Evolutionary conservation across 1,140 invertebrate genomes (phyloP), one percentile per base, ranked within the genome.

Genomic region (Euwallacea similis): DNA sequence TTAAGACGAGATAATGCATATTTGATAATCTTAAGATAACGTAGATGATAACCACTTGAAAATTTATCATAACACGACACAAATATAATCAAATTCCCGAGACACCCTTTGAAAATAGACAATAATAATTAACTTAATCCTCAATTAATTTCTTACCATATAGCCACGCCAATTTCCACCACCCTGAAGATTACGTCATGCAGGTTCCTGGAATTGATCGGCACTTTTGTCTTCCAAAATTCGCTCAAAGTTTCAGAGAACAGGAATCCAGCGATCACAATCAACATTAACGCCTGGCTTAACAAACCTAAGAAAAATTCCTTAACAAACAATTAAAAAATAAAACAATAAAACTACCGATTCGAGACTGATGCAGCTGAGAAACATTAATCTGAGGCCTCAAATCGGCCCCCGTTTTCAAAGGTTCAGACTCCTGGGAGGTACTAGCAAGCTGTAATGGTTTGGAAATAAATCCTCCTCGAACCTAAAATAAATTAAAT

Each of bases 191-290:
- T 88, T 71, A 97, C 86, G 82, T 96, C 93, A 82, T 96, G 93
- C 87, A 91, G 93, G 83, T 97, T 97, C 74, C 94, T 89, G 15
- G 92, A 94, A 68, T 93, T 87, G 7, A 97, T 86, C 42, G 93
- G 93, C 60, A 97, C 93, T 91, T 93, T 94, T 53, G 90, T 88
- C 83, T 95, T 96, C 94, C 94, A 97, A 80, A 95, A 92, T 84
- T 94, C 91, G 70, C 92, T 92, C 59, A 95, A 85, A 0, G 93
- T 95, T 81, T 97, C 95, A 9, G 92, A 94, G 73, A 94, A 90
- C 4, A 98, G 86, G 83, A 97, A 96, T 16, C 92, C 88, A 41
- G 93, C 91, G 66, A 95, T 91, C 68, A 94, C 88, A 69, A 96
- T 91, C 2, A 96, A 85, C 87, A 89, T 88, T 61, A 93, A 86